These are phyloP conservation scores for Dicrurus megarhynchus DNA, from an alignment of 2,113 vertebrate species.

Conservation along the genomic window DNA sequence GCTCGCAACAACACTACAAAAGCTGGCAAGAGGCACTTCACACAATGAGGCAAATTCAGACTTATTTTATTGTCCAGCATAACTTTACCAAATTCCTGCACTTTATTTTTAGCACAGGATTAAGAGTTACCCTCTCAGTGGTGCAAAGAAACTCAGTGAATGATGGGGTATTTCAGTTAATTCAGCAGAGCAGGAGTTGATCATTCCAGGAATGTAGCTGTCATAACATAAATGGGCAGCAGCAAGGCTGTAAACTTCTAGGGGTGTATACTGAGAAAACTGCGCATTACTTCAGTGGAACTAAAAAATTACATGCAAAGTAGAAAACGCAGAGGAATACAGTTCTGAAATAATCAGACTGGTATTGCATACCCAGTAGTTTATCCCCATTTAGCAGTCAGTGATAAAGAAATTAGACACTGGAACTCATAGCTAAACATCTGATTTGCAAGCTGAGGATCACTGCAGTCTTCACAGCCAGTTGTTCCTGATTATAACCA, in stretches of 20 bases:
- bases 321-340: background rate
- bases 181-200: background rate
- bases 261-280: background rate
- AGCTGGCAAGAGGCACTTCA: background rate
- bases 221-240: background rate
- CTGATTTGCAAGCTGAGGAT: slow-evolving; percentile 5
- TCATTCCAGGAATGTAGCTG: background rate
- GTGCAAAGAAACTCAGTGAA: background rate
- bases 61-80: background rate
- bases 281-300: background rate
- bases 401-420: background rate
- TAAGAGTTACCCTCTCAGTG: background rate
- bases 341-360: background rate
- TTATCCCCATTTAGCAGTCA: background rate
- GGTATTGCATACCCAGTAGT: background rate
- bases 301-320: background rate
- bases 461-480: background rate
- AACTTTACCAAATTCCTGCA: background rate
- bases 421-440: background rate
- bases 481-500: background rate
- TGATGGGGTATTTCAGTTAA: background rate
- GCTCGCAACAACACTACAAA: background rate
- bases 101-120: slow-evolving; percentile 3
- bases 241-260: background rate
- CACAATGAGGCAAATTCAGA: background rate